Evolutionary conservation across 1,140 invertebrate genomes (phyloP).

Genomic region (Brachionus asplanchnoidis): DNA sequence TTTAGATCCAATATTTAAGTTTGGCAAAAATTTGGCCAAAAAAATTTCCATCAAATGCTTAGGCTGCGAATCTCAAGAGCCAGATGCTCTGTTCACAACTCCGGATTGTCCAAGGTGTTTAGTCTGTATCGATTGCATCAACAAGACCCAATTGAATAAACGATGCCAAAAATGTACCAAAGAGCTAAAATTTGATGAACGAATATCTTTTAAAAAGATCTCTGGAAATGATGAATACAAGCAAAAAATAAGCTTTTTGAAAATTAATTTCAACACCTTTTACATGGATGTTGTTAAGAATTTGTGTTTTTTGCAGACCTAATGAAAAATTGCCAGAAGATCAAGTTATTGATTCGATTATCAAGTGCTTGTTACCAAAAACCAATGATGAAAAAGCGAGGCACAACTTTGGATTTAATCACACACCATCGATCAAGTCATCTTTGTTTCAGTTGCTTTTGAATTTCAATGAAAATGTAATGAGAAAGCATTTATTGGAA

Average conservation of each 20-base stretch:
- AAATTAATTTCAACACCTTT: background rate
- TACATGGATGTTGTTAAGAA: conserved; percentile 9
- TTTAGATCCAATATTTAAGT: background rate
- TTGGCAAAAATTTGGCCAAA: background rate
- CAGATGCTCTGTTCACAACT: background rate
- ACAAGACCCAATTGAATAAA: background rate
- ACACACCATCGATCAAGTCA: background rate
- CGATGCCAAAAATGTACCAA: background rate
- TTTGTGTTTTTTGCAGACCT: background rate
- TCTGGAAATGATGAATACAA: background rate
- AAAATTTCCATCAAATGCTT: background rate
- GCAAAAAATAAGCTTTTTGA: background rate
- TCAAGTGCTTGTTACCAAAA: background rate
- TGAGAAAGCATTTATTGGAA: background rate
- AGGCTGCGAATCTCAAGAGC: background rate
- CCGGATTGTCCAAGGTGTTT: background rate
- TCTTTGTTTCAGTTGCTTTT: background rate
- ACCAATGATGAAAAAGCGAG: background rate
- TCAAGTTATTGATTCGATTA: background rate
- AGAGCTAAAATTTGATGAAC: background rate
- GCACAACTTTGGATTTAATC: background rate
- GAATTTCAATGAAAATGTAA: background rate
- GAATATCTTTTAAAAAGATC: background rate
- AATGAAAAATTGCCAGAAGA: background rate
- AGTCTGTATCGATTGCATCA: background rate